Evolutionary conservation across 2,113 vertebrate species (phyloP).

Genomic region (Nibea coibor): DNA sequence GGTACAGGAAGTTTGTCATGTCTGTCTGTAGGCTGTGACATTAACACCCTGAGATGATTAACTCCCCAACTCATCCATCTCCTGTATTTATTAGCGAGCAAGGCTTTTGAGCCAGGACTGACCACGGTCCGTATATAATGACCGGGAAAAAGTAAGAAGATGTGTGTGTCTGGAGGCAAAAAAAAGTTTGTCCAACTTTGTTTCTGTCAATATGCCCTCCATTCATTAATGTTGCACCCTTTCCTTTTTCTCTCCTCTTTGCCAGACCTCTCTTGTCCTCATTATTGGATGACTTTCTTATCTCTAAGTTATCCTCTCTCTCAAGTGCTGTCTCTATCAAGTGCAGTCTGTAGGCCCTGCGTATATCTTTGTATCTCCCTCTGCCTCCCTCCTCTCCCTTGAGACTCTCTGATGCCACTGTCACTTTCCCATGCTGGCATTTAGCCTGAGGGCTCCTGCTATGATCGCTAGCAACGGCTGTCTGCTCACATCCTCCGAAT

Average conservation of each 20-base stretch:
- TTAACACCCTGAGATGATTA: constrained; percentile 63
- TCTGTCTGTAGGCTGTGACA: constrained; percentile 61
- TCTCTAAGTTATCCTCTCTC: constrained; percentile 57
- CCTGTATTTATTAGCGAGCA: constrained; percentile 33
- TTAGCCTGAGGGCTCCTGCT: constrained; percentile 51
- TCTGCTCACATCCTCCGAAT: constrained; percentile 44
- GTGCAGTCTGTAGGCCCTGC: constrained; percentile 36
- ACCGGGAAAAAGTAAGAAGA: not conserved
- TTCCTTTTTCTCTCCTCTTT: constrained; percentile 12
- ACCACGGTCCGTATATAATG: constrained; percentile 7
- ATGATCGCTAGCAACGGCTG: constrained; percentile 29
- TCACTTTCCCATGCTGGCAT: constrained; percentile 54
- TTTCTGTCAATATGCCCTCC: constrained; percentile 31
- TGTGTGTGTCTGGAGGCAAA: constrained; percentile 6
- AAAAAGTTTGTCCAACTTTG: constrained; percentile 43
- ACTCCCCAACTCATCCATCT: constrained; percentile 51
- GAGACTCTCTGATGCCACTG: constrained; percentile 46
- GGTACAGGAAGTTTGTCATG: constrained; percentile 55
- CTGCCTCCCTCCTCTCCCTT: constrained; percentile 36
- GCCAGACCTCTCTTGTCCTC: constrained; percentile 42
- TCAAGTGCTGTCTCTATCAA: constrained; percentile 57
- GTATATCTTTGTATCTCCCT: constrained; percentile 59
- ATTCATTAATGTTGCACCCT: constrained; percentile 40
- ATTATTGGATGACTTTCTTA: constrained; percentile 62
- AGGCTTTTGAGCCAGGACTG: constrained; percentile 26